Conservation (phyloP, 2,888 invertebrate genomes). For the Trissoscelio sp. region DNA sequence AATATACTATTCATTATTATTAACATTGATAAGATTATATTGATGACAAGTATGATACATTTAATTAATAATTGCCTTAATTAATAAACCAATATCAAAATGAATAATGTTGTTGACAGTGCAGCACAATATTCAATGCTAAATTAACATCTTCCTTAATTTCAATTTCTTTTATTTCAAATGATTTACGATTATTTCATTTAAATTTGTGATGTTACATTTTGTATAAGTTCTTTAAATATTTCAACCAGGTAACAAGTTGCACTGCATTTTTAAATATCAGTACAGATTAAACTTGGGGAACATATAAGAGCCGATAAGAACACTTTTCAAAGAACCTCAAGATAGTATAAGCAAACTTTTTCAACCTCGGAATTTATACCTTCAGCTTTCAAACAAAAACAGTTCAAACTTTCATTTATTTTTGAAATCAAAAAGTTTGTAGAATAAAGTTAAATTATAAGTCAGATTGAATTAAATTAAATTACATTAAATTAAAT, state of each 20-base stretch:
- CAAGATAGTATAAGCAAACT: conserved; percentile 43
- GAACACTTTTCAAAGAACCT: conserved; percentile 40
- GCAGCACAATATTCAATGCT: not conserved
- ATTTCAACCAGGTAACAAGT: not conserved
- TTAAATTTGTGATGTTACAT: too few species aligned
- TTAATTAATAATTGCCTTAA: not conserved
- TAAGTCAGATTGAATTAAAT: too few species aligned
- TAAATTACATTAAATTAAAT: too few species aligned
- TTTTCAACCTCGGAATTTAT: conserved; percentile 8
- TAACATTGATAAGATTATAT: too few species aligned
- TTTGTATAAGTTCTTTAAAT: conserved; percentile 1
- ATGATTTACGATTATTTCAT: too few species aligned
- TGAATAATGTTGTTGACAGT: not conserved
- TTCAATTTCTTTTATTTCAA: not conserved
- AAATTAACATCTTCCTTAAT: not conserved
- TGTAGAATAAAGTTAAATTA: too few species aligned
- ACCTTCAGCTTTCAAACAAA: conserved; percentile 6
- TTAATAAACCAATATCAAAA: not conserved
- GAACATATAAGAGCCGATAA: conserved; percentile 29
- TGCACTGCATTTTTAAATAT: conserved; percentile 49
- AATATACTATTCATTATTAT: too few species aligned
- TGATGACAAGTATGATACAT: not conserved
- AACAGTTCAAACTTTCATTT: not conserved
- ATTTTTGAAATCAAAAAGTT: not conserved
- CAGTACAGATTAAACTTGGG: conserved; percentile 39